A percentile compares a stretch with the other conserved stretches of the same genome.
Evolutionary conservation across 2,797 vertebrate species (phyloP).

Genomic region (Anguilla marmorata): DNA sequence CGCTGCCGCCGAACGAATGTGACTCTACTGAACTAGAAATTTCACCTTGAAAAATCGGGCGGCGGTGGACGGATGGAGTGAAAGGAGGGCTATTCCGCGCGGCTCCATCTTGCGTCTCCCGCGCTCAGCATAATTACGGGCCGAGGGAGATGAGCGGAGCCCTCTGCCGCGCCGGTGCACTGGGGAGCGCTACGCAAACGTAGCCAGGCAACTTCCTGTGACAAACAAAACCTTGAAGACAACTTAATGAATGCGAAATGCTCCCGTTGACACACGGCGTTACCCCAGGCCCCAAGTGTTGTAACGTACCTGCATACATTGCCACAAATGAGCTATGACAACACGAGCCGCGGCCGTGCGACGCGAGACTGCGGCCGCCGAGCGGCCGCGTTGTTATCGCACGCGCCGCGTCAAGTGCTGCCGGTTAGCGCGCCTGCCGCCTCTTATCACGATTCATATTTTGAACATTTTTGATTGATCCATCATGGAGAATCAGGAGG

Average conservation of each 20-base stretch:
- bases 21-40: conserved; percentile 88
- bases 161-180: not conserved
- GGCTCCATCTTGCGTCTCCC: conserved; percentile 48
- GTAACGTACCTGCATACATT: not conserved
- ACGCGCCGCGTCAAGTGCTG: not conserved
- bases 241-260: not conserved
- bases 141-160: conserved; percentile 37
- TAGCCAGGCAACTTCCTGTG: conserved; percentile 13
- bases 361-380: not conserved
- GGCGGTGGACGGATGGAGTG: conserved; percentile 76
- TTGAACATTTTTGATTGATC: conserved; percentile 11
- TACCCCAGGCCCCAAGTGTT: not conserved
- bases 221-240: conserved; percentile 17
- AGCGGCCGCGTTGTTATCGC: not conserved
- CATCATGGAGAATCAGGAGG: conserved; percentile 16
- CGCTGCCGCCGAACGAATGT: conserved; percentile 93
- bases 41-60: conserved; percentile 95
- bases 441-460: not conserved
- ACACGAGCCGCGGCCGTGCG: not conserved
- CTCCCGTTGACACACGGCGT: not conserved
- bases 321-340: conserved; percentile 23
- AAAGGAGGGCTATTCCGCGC: conserved; percentile 58
- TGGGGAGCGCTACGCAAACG: conserved; percentile 14
- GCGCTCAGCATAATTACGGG: conserved; percentile 41
- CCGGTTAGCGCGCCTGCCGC: not conserved